Evolutionary conservation across 2,888 invertebrate genomes (phyloP), one percentile per base, ranked within the genome.

Genomic region (Zhuqinia jingwanae): DNA sequence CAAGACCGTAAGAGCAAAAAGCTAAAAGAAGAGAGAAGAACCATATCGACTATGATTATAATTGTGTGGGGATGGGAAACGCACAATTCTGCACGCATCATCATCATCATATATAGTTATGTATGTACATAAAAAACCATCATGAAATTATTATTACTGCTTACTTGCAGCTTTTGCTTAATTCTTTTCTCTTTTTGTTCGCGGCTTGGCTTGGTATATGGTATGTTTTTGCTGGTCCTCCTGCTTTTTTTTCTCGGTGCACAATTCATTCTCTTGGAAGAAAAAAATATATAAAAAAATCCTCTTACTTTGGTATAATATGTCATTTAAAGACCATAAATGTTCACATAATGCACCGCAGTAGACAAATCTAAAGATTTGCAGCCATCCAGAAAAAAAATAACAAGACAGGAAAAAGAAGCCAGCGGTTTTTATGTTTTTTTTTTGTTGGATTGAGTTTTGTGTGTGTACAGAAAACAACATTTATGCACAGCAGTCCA

Each of bases 321-420:
- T 80, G 79, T 80, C 79, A 80, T 80, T 80, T 80, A 68, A 80
- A 80, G 68, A 27, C 36, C 68, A 80, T 65, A 80, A 80, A 80
- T 56, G 79, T 22, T 65, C 65, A 77, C 79, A 45, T 79, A 79
- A 78, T 63, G 58, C 65, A 50, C 65, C 30, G 50, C 36, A 53
- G 50, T 53, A 53, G 36, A 77, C 56, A 60, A 77, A 77, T 77
- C 77, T 60, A 22, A 60, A 60, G 60, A 77, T 77, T 77, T 60
- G 77, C 77, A 60, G 60, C 58, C 77, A 60, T 77, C 77, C 60
- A 60, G 58, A 58, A 77, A 58, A 77, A 77, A 65, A 65, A 36
- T 36, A n/a, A 36, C 65, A 65, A 36, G 36, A 36, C 36, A 36
- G 36, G 36, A 36, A 36, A 36, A 36, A 36, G 36, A 36, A 36